Conservation (phyloP, 2,888 invertebrate genomes). For the Nephrotoma guestfalica region DNA sequence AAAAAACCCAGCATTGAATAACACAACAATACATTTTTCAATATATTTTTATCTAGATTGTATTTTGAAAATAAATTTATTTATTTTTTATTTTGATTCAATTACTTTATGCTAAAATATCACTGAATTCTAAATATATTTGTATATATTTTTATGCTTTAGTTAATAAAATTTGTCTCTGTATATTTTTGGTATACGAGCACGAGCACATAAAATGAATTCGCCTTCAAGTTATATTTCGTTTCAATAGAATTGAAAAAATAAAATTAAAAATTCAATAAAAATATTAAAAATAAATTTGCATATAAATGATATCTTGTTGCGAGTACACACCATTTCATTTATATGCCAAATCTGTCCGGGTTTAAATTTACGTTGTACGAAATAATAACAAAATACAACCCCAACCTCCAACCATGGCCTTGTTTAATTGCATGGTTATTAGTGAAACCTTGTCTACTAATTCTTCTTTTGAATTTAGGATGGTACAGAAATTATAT, state of each 20-base stretch:
- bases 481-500: too few relatives aligned
- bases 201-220: not conserved
- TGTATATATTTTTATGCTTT: constrained; percentile 6
- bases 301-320: not conserved
- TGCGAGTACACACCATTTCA: not conserved
- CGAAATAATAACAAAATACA: not conserved
- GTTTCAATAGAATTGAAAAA: not conserved
- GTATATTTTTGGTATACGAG: too few relatives aligned
- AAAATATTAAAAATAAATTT: not conserved
- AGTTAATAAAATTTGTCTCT: too few relatives aligned
- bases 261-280: not conserved
- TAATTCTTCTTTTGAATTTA: too few relatives aligned
- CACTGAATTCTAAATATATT: not conserved
- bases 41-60: not conserved
- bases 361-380: not conserved
- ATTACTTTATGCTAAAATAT: not conserved
- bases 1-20: not conserved
- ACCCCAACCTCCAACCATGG: too few relatives aligned
- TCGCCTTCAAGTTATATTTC: not conserved
- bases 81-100: not conserved
- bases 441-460: too few relatives aligned
- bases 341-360: not conserved
- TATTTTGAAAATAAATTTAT: not conserved
- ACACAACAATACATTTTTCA: not conserved
- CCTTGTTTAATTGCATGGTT: too few relatives aligned